Evolutionary conservation across 2,797 vertebrate genomes (phyloP).

Genomic region (Chloroceryle amazona): DNA sequence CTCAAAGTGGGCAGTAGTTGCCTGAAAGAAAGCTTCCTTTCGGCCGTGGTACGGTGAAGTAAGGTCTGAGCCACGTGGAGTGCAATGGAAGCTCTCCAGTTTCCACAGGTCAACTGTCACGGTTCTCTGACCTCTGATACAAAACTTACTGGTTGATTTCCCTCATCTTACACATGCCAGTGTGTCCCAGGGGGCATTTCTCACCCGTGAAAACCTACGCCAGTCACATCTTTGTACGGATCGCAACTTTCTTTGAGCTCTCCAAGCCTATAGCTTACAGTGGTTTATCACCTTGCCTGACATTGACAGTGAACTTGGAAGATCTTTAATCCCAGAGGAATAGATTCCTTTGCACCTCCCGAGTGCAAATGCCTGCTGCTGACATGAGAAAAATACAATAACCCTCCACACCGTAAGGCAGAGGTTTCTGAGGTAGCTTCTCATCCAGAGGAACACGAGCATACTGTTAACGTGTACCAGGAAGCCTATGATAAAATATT

Average conservation of each 20-base stretch:
- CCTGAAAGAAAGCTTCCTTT: not conserved
- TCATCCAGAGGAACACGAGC: not conserved
- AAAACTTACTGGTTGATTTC: not conserved
- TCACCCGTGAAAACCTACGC: not conserved
- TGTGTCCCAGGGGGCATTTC: not conserved
- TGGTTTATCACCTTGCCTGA: not conserved
- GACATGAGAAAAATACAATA: not conserved
- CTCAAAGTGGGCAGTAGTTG: not conserved
- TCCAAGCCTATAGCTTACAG: not conserved
- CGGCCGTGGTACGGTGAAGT: not conserved
- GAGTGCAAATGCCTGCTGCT: not conserved
- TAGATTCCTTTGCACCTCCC: not conserved
- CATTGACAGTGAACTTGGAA: not conserved
- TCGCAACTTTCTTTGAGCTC: not conserved
- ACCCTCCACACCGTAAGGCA: not conserved
- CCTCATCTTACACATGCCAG: not conserved
- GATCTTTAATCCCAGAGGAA: not conserved
- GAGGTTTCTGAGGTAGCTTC: not conserved
- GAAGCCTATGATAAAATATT: not conserved
- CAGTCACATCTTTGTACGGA: fast-evolving
- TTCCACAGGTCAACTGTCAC: not conserved
- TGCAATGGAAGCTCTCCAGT: not conserved
- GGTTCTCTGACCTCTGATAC: not conserved
- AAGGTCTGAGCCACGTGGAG: not conserved
- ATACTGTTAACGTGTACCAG: not conserved